phyloP scores from a whole-genome alignment of 1,140 invertebrate genomes.

The Acromyrmex charruanus region DNA sequence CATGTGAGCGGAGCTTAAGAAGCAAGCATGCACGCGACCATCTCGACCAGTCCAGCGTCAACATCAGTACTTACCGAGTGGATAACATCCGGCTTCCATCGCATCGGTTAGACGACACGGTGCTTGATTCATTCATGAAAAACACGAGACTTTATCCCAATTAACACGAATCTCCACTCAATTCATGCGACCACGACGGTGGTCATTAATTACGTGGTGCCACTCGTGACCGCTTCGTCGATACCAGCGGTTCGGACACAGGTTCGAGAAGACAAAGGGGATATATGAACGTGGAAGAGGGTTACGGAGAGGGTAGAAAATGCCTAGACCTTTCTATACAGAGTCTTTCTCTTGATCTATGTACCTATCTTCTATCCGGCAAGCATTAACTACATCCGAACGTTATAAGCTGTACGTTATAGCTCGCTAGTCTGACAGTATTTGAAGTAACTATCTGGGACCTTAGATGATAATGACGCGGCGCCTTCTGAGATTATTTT shows the following conservation, averaged over 20 bases:
- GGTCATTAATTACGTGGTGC: conserved; percentile 74
- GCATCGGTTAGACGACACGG: conserved; percentile 70
- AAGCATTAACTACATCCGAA: conserved; percentile 69
- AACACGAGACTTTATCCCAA: conserved; percentile 80
- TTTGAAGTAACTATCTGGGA: conserved; percentile 60
- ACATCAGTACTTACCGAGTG: conserved; percentile 26
- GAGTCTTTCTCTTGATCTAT: conserved; percentile 74
- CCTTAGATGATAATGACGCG: conserved; percentile 63
- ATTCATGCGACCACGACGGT: conserved; percentile 67
- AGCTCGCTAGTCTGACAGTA: conserved; percentile 56
- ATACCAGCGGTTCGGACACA: conserved; percentile 25
- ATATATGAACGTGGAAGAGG: not conserved
- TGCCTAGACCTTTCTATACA: conserved; percentile 51
- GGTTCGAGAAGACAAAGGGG: not conserved
- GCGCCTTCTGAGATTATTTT: conserved; percentile 16
- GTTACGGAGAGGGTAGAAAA: conserved; percentile 10
- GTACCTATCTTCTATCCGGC: conserved; percentile 71
- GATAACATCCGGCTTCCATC: conserved; percentile 51
- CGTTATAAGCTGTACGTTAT: conserved; percentile 67
- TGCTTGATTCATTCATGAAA: conserved; percentile 81
- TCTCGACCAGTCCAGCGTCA: conserved; percentile 33
- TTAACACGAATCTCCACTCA: conserved; percentile 80
- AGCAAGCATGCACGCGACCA: conserved; percentile 36
- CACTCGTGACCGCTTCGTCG: conserved; percentile 48
- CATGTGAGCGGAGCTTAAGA: conserved; percentile 35